phyloP scores from a whole-genome alignment of 2,797 vertebrate genomes.

The Falco peregrinus region DNA sequence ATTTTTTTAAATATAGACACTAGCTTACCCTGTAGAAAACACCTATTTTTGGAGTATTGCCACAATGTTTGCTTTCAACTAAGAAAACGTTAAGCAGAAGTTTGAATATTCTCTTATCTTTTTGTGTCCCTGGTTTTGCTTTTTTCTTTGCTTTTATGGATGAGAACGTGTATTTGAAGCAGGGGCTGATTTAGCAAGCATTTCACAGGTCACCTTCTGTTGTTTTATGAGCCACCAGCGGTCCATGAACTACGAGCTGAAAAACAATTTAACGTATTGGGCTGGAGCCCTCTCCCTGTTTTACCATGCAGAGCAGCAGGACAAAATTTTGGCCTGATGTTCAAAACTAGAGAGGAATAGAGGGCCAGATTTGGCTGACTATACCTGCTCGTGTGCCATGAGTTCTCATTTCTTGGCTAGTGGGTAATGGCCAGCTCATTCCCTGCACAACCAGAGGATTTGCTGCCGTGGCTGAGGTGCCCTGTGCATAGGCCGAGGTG shows the following conservation, averaged over 20 bases:
- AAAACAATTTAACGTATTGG: not conserved
- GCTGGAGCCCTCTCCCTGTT: not conserved
- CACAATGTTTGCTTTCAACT: not conserved
- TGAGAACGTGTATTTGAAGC: not conserved
- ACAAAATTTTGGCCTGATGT: not conserved
- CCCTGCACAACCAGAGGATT: not conserved
- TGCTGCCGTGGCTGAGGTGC: not conserved
- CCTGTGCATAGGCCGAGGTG: not conserved
- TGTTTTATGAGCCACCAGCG: not conserved
- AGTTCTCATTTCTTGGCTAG: not conserved
- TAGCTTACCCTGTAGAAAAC: not conserved
- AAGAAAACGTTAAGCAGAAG: not conserved
- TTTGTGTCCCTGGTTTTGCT: not conserved
- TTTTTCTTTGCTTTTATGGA: not conserved
- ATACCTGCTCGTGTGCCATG: not conserved
- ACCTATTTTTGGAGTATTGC: not conserved
- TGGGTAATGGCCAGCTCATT: not conserved
- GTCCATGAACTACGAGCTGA: not conserved
- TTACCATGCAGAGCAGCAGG: not conserved
- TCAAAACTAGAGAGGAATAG: not conserved
- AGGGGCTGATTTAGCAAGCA: not conserved
- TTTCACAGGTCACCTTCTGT: not conserved
- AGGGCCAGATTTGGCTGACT: not conserved
- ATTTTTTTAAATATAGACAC: not conserved
- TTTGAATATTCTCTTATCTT: not conserved